phyloP scores from a whole-genome alignment of 2,888 invertebrate species.

The Exocentrus adspersus region DNA sequence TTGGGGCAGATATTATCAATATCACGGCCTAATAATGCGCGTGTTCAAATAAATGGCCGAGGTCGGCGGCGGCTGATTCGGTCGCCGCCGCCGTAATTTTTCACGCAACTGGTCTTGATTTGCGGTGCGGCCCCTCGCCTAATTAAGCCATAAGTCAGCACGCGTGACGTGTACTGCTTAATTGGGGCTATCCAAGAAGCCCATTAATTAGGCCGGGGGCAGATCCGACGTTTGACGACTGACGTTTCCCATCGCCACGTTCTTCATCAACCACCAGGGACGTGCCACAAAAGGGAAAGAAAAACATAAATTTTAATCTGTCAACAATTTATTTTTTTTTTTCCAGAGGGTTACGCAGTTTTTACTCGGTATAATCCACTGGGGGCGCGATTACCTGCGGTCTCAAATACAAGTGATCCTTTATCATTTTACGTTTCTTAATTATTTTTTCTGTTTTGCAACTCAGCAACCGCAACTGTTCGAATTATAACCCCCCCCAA shows the following conservation, averaged over 20 bases:
- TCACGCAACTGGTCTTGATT: slow-evolving; percentile 25
- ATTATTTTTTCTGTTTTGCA: too few relatives aligned
- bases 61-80: slow-evolving; percentile 7
- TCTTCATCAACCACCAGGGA: slow-evolving; percentile 22
- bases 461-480: too few relatives aligned
- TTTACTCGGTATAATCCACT: too few relatives aligned
- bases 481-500: too few relatives aligned
- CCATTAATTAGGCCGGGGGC: slow-evolving; percentile 53
- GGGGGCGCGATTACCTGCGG: too few relatives aligned
- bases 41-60: slow-evolving; percentile 6
- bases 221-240: slow-evolving; percentile 5
- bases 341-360: too few relatives aligned
- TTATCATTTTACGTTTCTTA: too few relatives aligned
- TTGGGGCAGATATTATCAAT: slow-evolving; percentile 21
- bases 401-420: too few relatives aligned
- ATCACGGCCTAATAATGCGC: slow-evolving; percentile 13
- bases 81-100: slow-evolving; percentile 21
- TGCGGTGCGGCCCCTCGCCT: slow-evolving; percentile 28
- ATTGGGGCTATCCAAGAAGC: slow-evolving; percentile 58
- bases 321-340: too few relatives aligned
- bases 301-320: too few relatives aligned
- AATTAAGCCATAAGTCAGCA: slow-evolving; percentile 58
- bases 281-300: neutral
- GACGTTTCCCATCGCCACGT: too few relatives aligned
- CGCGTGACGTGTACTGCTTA: slow-evolving; percentile 55